Conservation (phyloP, 2,888 invertebrate genomes). For the Hermodice carunculata region DNA sequence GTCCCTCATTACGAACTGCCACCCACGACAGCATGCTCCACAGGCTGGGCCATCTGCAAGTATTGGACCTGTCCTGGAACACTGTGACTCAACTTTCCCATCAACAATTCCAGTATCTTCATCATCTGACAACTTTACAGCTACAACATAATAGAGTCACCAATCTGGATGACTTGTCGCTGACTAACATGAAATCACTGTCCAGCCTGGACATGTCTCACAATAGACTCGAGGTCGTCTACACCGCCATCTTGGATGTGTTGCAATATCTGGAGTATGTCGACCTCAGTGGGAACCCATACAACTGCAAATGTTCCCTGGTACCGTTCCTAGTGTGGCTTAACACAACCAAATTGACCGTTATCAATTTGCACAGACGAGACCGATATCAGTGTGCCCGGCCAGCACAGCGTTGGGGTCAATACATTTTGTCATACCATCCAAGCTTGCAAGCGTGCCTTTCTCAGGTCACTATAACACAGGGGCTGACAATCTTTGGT, state of each 20-base stretch:
- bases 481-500: conserved; percentile 15
- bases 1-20: conserved; percentile 3
- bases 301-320: conserved; percentile 37
- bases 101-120: background rate
- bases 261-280: conserved; percentile 40
- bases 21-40: background rate
- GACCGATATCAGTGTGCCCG: conserved; percentile 30
- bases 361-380: conserved; percentile 23
- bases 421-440: conserved; percentile 22
- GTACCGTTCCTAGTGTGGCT: conserved; percentile 40
- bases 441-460: conserved; percentile 22
- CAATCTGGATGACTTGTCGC: conserved; percentile 18
- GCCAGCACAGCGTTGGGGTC: conserved; percentile 25
- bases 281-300: conserved; percentile 40
- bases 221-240: conserved; percentile 35
- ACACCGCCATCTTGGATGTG: conserved; percentile 22
- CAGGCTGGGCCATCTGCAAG: conserved; percentile 18
- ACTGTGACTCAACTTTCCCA: conserved; percentile 12
- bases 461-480: conserved; percentile 9
- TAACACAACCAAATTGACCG: conserved; percentile 34
- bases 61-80: conserved; percentile 17
- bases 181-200: conserved; percentile 30
- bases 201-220: conserved; percentile 34
- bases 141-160: conserved; percentile 33
- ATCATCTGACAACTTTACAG: conserved; percentile 38